Evolutionary conservation across 2,113 vertebrate genomes (phyloP), one percentile per base, ranked within the genome.

Genomic region (Lota lota): DNA sequence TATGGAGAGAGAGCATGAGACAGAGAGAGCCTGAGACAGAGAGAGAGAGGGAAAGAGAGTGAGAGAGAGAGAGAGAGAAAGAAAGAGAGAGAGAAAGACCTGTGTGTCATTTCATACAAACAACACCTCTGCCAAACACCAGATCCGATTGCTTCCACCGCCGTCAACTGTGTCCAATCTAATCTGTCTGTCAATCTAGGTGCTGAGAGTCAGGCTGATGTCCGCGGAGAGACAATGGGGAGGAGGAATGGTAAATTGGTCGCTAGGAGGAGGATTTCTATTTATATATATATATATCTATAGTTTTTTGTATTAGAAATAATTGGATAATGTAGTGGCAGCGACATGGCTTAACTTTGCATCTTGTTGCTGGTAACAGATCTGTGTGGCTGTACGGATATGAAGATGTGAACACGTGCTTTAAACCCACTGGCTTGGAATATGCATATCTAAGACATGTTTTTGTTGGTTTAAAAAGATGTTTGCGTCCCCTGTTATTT

Each of bases 111-210:
- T 92, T 91, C 85, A 89, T 86, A 89, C 91, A 92, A 91, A 91
- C 90, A 91, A 85, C 87, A 87, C 85, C 86, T 82, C 79, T 83
- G 86, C 84, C 87, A 89, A 91, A 90, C 85, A 92, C 79, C 80
- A 77, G 86, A 91, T 91, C 90, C 87, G 87, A 89, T 90, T 89
- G 88, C 86, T 83, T 88, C 81, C 84, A 82, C 88, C 28, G 61
- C 87, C 88, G 85, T 92, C 91, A 91, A 85, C 87, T 89, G 85
- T 91, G 91, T 91, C 91, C 87, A 88, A 92, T 90, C 89, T 91
- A 91, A 92, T 92, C 92, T 88, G 88, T 91, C 90, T 87, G 85
- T 93, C 92, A 91, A 87, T 92, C 90, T 85, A 76, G 75, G 79
- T 83, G 67, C 74, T 50, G 68, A 64, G 73, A 84, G 79, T 79